Conservation (phyloP, 2,888 invertebrate genomes). For the Ophioninae sp. region DNA sequence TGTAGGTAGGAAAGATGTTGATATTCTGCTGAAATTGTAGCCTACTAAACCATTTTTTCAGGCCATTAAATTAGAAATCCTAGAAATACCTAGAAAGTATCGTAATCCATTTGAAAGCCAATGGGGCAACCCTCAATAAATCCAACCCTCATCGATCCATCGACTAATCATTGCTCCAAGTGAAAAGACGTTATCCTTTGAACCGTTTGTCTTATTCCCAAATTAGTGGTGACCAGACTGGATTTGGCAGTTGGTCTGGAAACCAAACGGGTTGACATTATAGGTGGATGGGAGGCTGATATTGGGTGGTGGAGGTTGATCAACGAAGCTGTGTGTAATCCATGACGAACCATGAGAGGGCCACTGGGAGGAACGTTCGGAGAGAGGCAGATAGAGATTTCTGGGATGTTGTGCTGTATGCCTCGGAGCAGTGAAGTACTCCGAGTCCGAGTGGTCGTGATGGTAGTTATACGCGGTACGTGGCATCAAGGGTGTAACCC, state of each 20-base stretch:
- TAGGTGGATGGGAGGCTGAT: neutral
- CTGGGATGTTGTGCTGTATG: conserved; percentile 12
- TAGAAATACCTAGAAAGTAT: too few relatives aligned
- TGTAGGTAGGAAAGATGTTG: too few relatives aligned
- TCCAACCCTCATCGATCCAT: neutral
- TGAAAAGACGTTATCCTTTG: neutral
- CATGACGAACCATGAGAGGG: neutral
- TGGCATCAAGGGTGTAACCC: conserved; percentile 49
- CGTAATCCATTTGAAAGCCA: neutral
- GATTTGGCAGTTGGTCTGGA: neutral
- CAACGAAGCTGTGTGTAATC: neutral
- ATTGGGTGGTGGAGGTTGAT: conserved; percentile 5
- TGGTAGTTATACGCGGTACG: conserved; percentile 48
- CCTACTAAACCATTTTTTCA: too few relatives aligned
- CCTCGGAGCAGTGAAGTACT: neutral
- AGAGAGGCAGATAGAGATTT: conserved; percentile 33
- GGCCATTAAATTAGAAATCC: too few relatives aligned
- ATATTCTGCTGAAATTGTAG: too few relatives aligned
- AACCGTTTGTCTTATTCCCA: neutral
- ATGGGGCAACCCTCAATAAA: neutral
- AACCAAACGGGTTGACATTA: neutral
- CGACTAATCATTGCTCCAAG: neutral
- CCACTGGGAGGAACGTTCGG: conserved; percentile 5
- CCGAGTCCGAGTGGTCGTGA: neutral
- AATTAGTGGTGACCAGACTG: neutral